Base-by-base conservation (phyloP, 1,140 invertebrate genomes). In the Chionoecetes opilio region DNA sequence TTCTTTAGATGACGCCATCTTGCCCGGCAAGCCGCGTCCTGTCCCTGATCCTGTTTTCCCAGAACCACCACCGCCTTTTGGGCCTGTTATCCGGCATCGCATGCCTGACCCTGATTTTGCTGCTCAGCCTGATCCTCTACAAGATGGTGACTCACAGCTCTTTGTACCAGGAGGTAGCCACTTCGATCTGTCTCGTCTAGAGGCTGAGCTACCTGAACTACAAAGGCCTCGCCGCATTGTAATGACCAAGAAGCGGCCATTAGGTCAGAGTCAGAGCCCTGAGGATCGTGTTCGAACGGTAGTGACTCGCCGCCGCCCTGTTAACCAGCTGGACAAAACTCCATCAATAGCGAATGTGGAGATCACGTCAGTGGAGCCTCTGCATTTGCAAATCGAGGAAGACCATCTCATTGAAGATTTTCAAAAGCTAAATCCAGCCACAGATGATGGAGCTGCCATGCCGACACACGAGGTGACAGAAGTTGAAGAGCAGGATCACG, bases 1-100 rank as follows among this genome's bases (percentile, higher is more conserved):
- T 86, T 96, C 95, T 0, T 82, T 96, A 3, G 94, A 96, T 5
- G 96, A 96, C 85, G 96, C 96, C n/a, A 96, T 96, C n/a, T 87
- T 96, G 17, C 96, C 96, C 26, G 96, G 96, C 11, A 96, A 93
- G 87, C 96, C 96, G 17, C 89, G 96, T 29, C 95, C 96, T 63
- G 95, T 96, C 0, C 96, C 96, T 46, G 96, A 96, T 46, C 95
- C 96, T 14, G 89, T 94, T 9, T 96, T 96, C 89, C 32, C 41
- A 37, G 96, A 96, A 21, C 96, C 96, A 29, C 91, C 87, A 14
- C 96, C 96, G 53, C 96, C 96, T 34, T 95, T 95, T 75, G 96
- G 96, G 26, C 96, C 96, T 11, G 82, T 96, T 14, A 84, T 96
- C 8, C 86, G 75, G 26, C 82, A 95, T n/a, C 38, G 53, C n/a